A percentile compares a stretch with the other conserved stretches of the same genome.
Evolutionary conservation across 2,797 vertebrate genomes (phyloP).

Genomic region (Lagorchestes hirsutus): DNA sequence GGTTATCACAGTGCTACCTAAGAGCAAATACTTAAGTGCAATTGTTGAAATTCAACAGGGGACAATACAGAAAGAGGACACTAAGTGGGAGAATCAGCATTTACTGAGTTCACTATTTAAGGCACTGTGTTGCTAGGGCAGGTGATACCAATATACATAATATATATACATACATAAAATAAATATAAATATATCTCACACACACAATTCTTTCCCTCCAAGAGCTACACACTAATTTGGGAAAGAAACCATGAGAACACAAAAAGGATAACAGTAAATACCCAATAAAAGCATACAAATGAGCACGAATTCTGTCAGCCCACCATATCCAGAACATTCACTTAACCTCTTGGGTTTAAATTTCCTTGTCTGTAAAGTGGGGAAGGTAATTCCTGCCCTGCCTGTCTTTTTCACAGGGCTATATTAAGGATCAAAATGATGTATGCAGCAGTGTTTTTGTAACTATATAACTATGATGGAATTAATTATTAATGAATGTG

Average conservation of each 20-base stretch:
- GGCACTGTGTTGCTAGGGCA: too few species aligned
- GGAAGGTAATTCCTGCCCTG: not conserved
- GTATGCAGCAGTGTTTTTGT: not conserved
- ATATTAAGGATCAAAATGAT: not conserved
- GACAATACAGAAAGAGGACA: too few species aligned
- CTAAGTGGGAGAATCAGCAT: too few species aligned
- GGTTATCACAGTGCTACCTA: too few species aligned
- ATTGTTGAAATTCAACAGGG: too few species aligned
- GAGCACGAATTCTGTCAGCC: not conserved
- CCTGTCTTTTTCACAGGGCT: not conserved
- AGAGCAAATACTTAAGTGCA: too few species aligned
- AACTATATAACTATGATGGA: not conserved
- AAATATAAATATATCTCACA: too few species aligned
- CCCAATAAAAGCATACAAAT: not conserved
- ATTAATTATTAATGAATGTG: not conserved
- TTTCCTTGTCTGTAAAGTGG: not conserved
- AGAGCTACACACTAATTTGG: not conserved
- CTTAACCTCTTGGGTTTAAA: not conserved
- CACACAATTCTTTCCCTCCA: not conserved
- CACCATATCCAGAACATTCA: not conserved
- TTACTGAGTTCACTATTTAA: too few species aligned
- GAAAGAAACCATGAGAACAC: not conserved
- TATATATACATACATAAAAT: too few species aligned
- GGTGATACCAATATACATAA: too few species aligned
- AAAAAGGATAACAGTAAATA: not conserved